Percentiles rank a stretch among this genome's conserved stretches.
Evolutionary conservation across 2,113 vertebrate genomes (phyloP).

Genomic region (Colossoma macropomum): DNA sequence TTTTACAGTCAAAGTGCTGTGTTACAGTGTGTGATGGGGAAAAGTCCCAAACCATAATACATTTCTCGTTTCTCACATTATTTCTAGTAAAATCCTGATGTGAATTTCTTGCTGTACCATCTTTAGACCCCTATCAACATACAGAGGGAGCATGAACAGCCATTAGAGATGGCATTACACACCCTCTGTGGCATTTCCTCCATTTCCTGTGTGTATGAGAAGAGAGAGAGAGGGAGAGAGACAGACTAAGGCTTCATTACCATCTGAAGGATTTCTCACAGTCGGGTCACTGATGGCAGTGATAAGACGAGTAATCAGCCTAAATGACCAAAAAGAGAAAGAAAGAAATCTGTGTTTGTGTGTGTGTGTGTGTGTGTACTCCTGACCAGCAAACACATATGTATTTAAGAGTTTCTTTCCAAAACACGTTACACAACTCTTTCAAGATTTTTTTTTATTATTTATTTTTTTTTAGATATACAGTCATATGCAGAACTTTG

Average conservation of each 20-base stretch:
- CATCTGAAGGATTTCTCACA: conserved; percentile 35
- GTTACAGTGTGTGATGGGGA: too few relatives aligned
- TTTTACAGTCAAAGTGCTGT: too few relatives aligned
- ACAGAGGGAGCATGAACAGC: conserved; percentile 58
- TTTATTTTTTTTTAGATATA: too few relatives aligned
- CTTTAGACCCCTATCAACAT: conserved; percentile 57
- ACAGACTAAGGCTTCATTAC: conserved; percentile 28
- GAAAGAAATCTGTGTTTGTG: neutral
- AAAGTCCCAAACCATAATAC: too few relatives aligned
- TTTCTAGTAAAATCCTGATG: neutral
- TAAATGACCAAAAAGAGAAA: conserved; percentile 12
- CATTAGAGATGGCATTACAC: conserved; percentile 76
- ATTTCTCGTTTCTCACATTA: too few relatives aligned
- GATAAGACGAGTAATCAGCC: conserved; percentile 19
- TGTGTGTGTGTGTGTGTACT: neutral
- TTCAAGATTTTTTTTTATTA: too few relatives aligned
- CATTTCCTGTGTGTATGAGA: conserved; percentile 62
- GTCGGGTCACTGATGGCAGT: conserved; percentile 19
- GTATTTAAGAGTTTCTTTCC: too few relatives aligned
- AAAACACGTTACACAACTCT: too few relatives aligned
- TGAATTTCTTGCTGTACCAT: neutral
- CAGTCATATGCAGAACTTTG: too few relatives aligned
- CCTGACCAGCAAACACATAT: too few relatives aligned
- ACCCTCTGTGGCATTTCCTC: conserved; percentile 77
- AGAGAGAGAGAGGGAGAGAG: conserved; percentile 10